Evolutionary conservation across 37 sponge, comb jelly and placozoan genomes (phyloP).

Genomic region (Bolinopsis microptera): DNA sequence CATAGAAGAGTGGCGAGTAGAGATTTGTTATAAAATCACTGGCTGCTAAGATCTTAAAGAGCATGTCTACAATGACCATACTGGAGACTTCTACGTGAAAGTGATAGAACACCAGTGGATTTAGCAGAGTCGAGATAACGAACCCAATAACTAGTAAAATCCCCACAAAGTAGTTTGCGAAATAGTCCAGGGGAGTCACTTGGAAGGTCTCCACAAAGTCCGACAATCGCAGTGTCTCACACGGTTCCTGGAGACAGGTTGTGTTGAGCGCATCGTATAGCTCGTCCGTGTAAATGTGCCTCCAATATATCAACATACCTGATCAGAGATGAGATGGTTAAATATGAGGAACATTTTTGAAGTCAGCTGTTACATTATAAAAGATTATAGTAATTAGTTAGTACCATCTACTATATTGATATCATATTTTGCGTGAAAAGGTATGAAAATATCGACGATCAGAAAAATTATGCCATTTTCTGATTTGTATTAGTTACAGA

Average conservation of each 20-base stretch:
- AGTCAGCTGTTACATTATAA: too few relatives aligned
- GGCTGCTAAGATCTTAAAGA: conserved; percentile 49
- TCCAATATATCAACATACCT: conserved; percentile 60
- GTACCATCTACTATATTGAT: not conserved
- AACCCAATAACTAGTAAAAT: not conserved
- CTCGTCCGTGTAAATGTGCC: conserved; percentile 56
- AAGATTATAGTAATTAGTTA: not conserved
- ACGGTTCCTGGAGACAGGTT: not conserved
- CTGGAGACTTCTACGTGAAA: conserved; percentile 29
- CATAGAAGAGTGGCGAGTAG: conserved; percentile 57
- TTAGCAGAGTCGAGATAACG: conserved; percentile 39
- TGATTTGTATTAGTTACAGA: not conserved
- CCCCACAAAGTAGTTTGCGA: conserved; percentile 44
- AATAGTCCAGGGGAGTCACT: not conserved
- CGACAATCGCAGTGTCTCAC: not conserved
- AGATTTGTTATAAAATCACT: conserved; percentile 50
- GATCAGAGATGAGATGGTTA: not conserved
- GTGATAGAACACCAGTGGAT: conserved; percentile 57
- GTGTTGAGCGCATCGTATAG: not conserved
- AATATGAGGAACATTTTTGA: too few relatives aligned
- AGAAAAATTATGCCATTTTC: not conserved
- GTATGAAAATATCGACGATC: not conserved
- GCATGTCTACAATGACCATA: conserved; percentile 39
- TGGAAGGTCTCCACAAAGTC: not conserved
- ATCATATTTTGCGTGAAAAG: not conserved